Evolutionary conservation across 2,888 invertebrate genomes (phyloP), one percentile per base, ranked within the genome.

Genomic region (Bellardia bayeri): DNA sequence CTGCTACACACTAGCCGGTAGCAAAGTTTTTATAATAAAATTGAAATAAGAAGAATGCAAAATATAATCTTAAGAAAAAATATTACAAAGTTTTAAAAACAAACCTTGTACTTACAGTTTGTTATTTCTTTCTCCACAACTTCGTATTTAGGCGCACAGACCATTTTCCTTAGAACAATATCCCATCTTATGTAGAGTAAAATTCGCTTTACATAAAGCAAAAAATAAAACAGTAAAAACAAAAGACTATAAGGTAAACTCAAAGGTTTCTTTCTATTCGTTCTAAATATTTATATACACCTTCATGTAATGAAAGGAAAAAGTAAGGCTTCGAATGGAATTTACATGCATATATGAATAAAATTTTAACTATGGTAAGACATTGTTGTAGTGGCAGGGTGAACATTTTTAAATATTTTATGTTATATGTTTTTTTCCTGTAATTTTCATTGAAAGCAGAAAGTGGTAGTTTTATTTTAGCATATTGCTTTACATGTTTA

Each of bases 31-130:
- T 80, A 80, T 80, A 74, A 81, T 63, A 80, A 68, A 64, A 33
- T 4, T 64, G 58, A 42, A 71, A 69, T 51, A 56, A 37, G 68
- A 72, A 8, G 30, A 54, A 64, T 71, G n/a, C 4, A 40, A 37
- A 78, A 49, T 56, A 49, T 9, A 75, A 63, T 69, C 45, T 54
- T 54, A 42, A 45, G 7, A 30, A 23, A 42, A 4, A 81, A 81
- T 85, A 76, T 85, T 69, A 75, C 42, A 85, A 75, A 76, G 75
- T 81, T 85, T 80, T 23, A 37, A 64, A 75, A 81, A 69, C 56
- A 85, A 85, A 85, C 80, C 80, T 81, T 81, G 63, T 76, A 80
- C 84, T 79, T 74, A 85, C 61, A 33, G 78, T 80, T 69, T 64
- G 63, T 37, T 78, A 63, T 78, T 83, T 58, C 9, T 75, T 75